Conservation (phyloP, 2,888 invertebrate species). For the Elgonia sp. region DNA sequence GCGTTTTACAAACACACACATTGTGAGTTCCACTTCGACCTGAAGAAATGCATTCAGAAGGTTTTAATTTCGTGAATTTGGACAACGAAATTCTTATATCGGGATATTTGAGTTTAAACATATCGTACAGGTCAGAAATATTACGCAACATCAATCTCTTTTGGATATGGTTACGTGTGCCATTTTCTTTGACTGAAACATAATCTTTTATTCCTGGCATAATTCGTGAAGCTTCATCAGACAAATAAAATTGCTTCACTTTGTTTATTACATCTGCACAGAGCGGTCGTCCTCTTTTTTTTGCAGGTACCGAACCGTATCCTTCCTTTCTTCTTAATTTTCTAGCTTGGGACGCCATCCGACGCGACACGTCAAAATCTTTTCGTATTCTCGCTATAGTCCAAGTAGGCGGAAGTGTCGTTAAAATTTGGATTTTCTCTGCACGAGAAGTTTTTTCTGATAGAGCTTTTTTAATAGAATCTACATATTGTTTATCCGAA, state of each 20-base stretch:
- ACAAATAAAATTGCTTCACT: conserved; percentile 44
- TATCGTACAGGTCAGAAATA: too few relatives aligned
- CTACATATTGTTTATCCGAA: conserved; percentile 8
- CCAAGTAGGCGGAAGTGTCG: conserved; percentile 36
- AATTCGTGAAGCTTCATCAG: too few relatives aligned
- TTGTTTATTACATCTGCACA: background rate
- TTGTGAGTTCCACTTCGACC: too few relatives aligned
- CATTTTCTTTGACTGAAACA: too few relatives aligned
- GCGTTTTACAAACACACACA: too few relatives aligned
- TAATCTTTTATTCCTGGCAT: too few relatives aligned
- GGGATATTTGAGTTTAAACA: too few relatives aligned
- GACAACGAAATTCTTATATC: too few relatives aligned
- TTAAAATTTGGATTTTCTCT: conserved; percentile 46
- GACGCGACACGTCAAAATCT: conserved; percentile 25
- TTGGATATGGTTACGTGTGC: too few relatives aligned
- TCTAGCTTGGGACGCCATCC: conserved; percentile 28
- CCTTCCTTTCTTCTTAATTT: conserved; percentile 32
- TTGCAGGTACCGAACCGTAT: conserved; percentile 9
- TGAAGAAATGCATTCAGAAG: too few relatives aligned
- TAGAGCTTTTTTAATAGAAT: conserved; percentile 37
- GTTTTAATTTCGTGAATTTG: too few relatives aligned
- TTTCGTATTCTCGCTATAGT: conserved; percentile 36
- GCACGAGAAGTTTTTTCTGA: conserved; percentile 30
- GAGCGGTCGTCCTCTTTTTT: conserved; percentile 37
- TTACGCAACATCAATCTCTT: too few relatives aligned